Evolutionary conservation across 2,113 vertebrate genomes (phyloP), one percentile per base, ranked within the genome.

Genomic region (Phoxinus phoxinus): DNA sequence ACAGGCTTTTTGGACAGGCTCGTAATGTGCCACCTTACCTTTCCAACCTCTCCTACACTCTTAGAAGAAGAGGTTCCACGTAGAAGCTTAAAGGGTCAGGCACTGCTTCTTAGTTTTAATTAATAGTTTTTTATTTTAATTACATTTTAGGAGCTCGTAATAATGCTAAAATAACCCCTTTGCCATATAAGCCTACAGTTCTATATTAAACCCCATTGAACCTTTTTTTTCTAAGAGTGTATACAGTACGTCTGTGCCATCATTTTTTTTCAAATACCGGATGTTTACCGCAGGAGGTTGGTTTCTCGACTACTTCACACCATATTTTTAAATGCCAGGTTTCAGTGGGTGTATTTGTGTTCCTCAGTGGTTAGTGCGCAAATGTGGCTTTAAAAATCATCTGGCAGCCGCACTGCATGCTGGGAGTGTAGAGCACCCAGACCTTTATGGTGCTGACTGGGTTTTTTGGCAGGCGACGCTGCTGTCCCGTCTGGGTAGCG

Each of bases 401-500:
- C 77, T 85, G 85, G 85, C 86, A 59, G 5, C 87, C 46, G 23
- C 80, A 82, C 87, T 84, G 87, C 81, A 77, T 90, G 85, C 88
- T 83, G 84, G 53, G 84, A 77, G 59, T 81, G 85, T 83, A 90
- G 87, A 90, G 87, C 90, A 90, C 90, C 84, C 85, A 48, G 87
- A 86, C 88, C 74, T 88, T 87, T 74, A 65, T 59, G 72, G 75
- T 84, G 87, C 88, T 67, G 80, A 69, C 59, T 51, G 72, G 58
- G 86, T 88, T 87, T 56, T 82, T 85, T 89, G 87, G 87, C 67
- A 83, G 85, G 80, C 84, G 41, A 84, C 86, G 74, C 59, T 86
- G 80, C 88, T 88, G 87, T 85, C 90, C 89, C 69, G 82, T 86
- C 92, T 92, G 90, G 91, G 86, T 91, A 91, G 88, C 46, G 65